These are phyloP conservation scores for Chrysopilus asiliformis DNA, from an alignment of 2,888 invertebrate genomes.

Conservation along the genomic window DNA sequence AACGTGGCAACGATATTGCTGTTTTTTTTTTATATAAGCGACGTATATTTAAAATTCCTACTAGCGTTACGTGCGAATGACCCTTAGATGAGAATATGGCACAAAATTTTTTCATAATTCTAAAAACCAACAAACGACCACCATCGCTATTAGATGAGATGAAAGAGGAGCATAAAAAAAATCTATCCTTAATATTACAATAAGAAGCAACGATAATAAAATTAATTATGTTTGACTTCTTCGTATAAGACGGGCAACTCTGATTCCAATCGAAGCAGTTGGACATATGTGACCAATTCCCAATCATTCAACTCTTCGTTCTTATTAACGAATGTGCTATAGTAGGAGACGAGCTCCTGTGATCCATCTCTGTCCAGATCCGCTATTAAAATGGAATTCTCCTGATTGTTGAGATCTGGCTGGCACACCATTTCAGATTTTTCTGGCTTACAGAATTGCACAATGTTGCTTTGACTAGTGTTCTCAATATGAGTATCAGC, in stretches of 20 bases:
- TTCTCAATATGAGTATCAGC: constrained; percentile 61
- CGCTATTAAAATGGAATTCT: constrained; percentile 55
- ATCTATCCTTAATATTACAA: not conserved
- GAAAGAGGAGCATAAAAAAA: too few species aligned
- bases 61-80: too few species aligned
- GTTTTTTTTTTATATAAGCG: too few species aligned
- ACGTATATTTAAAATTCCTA: too few species aligned
- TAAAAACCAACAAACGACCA: too few species aligned
- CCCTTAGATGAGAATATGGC: too few species aligned
- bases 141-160: too few species aligned
- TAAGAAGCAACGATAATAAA: not conserved
- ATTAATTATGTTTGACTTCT: constrained; percentile 20
- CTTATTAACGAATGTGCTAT: constrained; percentile 46
- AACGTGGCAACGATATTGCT: too few species aligned
- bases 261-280: constrained; percentile 55
- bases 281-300: constrained; percentile 52
- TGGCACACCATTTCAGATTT: constrained; percentile 44
- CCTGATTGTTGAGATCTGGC: constrained; percentile 59
- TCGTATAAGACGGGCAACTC: constrained; percentile 58
- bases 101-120: too few species aligned
- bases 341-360: constrained; percentile 64
- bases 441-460: constrained; percentile 50
- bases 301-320: constrained; percentile 35
- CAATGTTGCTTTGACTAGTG: constrained; percentile 63
- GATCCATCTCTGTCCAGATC: constrained; percentile 64